Evolutionary conservation across 2,113 vertebrate species (phyloP).

Genomic region (Rhabdomys dilectus): DNA sequence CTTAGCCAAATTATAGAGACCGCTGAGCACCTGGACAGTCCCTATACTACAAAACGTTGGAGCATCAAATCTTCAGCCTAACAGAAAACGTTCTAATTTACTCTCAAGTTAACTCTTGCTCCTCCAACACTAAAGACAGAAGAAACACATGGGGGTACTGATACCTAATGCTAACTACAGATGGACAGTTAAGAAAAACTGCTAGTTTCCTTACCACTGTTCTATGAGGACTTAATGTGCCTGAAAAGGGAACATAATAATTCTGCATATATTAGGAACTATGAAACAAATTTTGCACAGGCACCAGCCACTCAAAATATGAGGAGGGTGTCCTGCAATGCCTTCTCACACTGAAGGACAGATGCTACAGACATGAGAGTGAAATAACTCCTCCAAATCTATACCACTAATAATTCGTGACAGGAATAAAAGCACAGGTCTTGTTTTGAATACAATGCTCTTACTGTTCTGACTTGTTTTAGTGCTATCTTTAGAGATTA

Average conservation of each 20-base stretch:
- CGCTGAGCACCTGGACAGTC: too few relatives aligned
- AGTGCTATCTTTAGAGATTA: constrained; percentile 14
- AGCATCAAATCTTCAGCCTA: too few relatives aligned
- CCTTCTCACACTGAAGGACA: not conserved
- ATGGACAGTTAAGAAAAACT: not conserved
- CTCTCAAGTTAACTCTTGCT: not conserved
- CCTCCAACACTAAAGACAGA: not conserved
- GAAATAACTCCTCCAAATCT: constrained; percentile 21
- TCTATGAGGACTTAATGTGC: not conserved
- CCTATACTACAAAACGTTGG: too few relatives aligned
- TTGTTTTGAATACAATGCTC: not conserved
- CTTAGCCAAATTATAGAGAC: too few relatives aligned
- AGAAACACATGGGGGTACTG: not conserved
- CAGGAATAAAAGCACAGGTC: not conserved
- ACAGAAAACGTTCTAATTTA: not conserved
- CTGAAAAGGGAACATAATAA: not conserved
- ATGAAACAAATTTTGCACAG: not conserved
- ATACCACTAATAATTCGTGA: not conserved
- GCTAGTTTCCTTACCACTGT: not conserved
- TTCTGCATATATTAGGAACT: not conserved
- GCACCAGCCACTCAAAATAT: not conserved
- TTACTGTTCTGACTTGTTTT: not conserved
- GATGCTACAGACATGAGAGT: not conserved
- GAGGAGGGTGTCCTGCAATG: not conserved
- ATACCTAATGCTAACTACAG: not conserved